phyloP scores from a whole-genome alignment of 1,140 invertebrate species.

The Oncopeltus fasciatus region DNA sequence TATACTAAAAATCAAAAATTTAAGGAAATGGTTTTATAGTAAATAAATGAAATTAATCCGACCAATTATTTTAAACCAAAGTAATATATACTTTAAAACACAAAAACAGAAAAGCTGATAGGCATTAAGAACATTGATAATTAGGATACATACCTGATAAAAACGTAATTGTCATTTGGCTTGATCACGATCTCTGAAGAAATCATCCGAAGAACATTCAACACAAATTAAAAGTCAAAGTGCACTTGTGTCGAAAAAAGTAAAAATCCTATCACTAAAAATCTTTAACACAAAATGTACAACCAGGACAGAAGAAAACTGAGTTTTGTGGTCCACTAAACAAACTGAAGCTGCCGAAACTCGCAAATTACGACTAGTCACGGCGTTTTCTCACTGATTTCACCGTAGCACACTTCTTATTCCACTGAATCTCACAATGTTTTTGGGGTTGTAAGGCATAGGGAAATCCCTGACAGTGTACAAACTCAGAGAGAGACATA shows the following conservation, averaged over 20 bases:
- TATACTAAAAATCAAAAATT: no score
- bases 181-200: not conserved
- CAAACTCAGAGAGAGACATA: conserved; percentile 4
- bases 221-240: no score
- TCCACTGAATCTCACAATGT: not conserved
- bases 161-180: not conserved
- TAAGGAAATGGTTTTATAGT: no score
- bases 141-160: not conserved
- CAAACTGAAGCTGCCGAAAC: no score
- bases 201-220: not conserved
- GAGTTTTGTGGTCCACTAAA: no score
- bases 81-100: not conserved
- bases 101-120: not conserved
- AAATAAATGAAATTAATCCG: no score
- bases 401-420: not conserved
- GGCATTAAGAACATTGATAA: not conserved
- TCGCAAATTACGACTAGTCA: not conserved
- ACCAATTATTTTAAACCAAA: no score
- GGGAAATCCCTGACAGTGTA: not conserved
- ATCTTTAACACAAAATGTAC: no score
- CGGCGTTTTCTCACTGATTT: not conserved
- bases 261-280: no score
- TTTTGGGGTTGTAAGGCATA: not conserved
- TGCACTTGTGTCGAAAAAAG: no score
- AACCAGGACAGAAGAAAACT: no score